These are phyloP conservation scores for Crocallis elinguaria DNA, from an alignment of 2,888 invertebrate species.

Conservation along the genomic window DNA sequence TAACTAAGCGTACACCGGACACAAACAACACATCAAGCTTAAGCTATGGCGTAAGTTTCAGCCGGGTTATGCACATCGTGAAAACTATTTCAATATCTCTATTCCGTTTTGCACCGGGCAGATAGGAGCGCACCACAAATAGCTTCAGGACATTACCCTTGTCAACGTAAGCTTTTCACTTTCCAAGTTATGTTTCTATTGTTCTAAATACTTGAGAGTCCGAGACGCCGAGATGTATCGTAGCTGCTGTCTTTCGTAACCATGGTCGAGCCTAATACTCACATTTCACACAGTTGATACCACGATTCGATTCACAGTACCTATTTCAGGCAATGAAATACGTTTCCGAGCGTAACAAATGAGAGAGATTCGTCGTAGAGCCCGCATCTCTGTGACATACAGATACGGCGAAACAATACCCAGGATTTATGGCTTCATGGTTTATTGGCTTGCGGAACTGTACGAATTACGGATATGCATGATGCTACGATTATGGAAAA, in stretches of 20 bases:
- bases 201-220: constrained; percentile 56
- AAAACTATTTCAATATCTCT: constrained; percentile 37
- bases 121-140: constrained; percentile 59
- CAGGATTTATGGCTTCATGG: constrained; percentile 61
- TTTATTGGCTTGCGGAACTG: constrained; percentile 45
- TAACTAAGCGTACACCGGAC: too few relatives aligned
- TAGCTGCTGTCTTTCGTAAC: constrained; percentile 39
- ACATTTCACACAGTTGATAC: constrained; percentile 25
- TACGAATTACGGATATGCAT: constrained; percentile 35
- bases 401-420: constrained; percentile 63
- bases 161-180: constrained; percentile 72
- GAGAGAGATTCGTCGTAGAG: constrained; percentile 37
- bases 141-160: constrained; percentile 69
- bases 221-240: constrained; percentile 40
- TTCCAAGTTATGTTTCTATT: constrained; percentile 69
- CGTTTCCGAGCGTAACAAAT: constrained; percentile 26
- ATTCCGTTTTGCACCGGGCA: constrained; percentile 41
- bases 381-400: constrained; percentile 53
- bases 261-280: constrained; percentile 21
- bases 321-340: constrained; percentile 28
- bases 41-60: constrained; percentile 9
- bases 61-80: constrained; percentile 16
- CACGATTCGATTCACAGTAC: constrained; percentile 27
- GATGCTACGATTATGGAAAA: constrained; percentile 37
- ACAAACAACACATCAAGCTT: too few relatives aligned